These are phyloP conservation scores for Elymnias hypermnestra DNA, from an alignment of 1,140 invertebrate genomes.

Conservation along the genomic window DNA sequence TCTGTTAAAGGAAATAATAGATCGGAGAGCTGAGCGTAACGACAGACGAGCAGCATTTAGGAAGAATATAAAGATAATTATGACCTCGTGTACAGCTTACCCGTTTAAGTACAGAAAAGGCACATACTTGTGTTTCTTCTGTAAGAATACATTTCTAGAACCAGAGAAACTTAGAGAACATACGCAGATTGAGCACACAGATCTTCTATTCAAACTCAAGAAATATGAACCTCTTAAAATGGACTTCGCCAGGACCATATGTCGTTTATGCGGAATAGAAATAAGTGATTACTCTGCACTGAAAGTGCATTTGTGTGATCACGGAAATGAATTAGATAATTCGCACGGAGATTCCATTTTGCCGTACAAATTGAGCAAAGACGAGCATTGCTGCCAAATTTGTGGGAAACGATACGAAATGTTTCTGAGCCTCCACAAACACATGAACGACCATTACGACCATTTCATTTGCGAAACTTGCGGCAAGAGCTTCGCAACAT, in stretches of 20 bases:
- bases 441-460: slow-evolving; percentile 68
- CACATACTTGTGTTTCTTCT: slow-evolving; percentile 56
- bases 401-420: slow-evolving; percentile 62
- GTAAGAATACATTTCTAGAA: slow-evolving; percentile 53
- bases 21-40: slow-evolving; percentile 30
- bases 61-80: slow-evolving; percentile 55
- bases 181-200: slow-evolving; percentile 36
- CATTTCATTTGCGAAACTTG: slow-evolving; percentile 71
- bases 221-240: slow-evolving; percentile 68
- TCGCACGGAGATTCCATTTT: slow-evolving; percentile 51
- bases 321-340: slow-evolving; percentile 46
- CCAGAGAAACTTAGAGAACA: slow-evolving; percentile 58
- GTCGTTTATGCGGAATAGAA: slow-evolving; percentile 46
- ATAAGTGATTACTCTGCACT: slow-evolving; percentile 43
- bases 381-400: slow-evolving; percentile 53
- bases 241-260: slow-evolving; percentile 46
- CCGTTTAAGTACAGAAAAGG: slow-evolving; percentile 66
- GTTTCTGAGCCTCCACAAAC: slow-evolving; percentile 65
- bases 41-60: slow-evolving; percentile 47
- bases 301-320: slow-evolving; percentile 49
- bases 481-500: slow-evolving; percentile 60
- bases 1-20: slow-evolving; percentile 10
- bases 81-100: slow-evolving; percentile 51
- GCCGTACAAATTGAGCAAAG: slow-evolving; percentile 56
- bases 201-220: slow-evolving; percentile 38